phyloP scores from a whole-genome alignment of 53 echinoderm and acorn worm species.

The Echinometra lucunter region DNA sequence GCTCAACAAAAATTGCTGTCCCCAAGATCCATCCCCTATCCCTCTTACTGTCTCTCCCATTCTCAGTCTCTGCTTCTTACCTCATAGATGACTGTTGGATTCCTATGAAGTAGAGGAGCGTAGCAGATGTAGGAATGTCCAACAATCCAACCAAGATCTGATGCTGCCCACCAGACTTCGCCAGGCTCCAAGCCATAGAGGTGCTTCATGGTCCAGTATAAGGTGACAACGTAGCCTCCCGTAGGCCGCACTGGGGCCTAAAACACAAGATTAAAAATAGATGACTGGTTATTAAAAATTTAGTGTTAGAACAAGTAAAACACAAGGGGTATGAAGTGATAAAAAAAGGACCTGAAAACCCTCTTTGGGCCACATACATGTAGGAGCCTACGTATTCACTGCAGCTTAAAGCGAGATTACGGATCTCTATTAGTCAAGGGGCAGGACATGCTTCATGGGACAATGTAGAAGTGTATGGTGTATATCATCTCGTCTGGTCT shows the following conservation, averaged over 20 bases:
- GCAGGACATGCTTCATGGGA: too few relatives aligned
- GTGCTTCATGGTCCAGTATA: conserved; percentile 96
- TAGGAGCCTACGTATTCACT: too few relatives aligned
- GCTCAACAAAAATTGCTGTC: too few relatives aligned
- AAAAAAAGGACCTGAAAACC: too few relatives aligned
- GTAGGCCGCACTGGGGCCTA: conserved; percentile 90
- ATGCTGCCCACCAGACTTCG: conserved; percentile 97
- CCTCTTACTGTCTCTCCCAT: neutral
- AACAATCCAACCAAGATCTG: conserved; percentile 97
- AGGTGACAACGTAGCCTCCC: conserved; percentile 87
- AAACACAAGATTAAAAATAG: conserved; percentile 66
- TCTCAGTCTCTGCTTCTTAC: conserved; percentile 53
- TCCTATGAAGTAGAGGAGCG: conserved; percentile 87
- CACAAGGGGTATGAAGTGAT: too few relatives aligned
- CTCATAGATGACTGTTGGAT: conserved; percentile 88
- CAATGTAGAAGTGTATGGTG: too few relatives aligned
- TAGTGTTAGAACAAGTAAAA: too few relatives aligned
- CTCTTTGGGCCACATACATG: neutral
- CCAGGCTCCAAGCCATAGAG: conserved; percentile 90
- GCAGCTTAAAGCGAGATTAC: too few relatives aligned
- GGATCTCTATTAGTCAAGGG: too few relatives aligned
- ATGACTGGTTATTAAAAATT: too few relatives aligned
- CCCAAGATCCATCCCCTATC: neutral
- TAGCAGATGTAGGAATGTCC: conserved; percentile 98
- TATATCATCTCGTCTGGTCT: too few relatives aligned